A percentile compares a stretch with the other conserved stretches of the same genome.
Conservation (phyloP, 2,797 vertebrate genomes). For the Bovichtus variegatus region DNA sequence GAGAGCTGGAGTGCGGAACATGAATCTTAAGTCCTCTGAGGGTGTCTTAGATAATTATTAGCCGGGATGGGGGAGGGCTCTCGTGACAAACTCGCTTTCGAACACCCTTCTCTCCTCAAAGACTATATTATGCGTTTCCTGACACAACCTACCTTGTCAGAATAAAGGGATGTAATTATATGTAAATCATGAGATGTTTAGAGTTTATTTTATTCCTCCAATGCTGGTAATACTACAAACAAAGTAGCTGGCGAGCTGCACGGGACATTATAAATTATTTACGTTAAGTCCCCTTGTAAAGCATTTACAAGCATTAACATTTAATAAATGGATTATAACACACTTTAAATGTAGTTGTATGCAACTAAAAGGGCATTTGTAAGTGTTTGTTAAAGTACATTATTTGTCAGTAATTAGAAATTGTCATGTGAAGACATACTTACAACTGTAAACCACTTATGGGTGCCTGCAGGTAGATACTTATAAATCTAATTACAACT, state of each 20-base stretch:
- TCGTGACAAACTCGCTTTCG: not conserved
- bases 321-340: not conserved
- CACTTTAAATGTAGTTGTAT: not conserved
- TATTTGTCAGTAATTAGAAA: not conserved
- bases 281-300: not conserved
- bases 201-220: not conserved
- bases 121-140: not conserved
- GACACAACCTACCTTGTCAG: not conserved
- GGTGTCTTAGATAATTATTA: constrained; percentile 18
- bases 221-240: not conserved
- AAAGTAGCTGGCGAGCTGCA: not conserved
- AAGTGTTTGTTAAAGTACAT: not conserved
- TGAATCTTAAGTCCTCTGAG: constrained; percentile 16
- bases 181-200: not conserved
- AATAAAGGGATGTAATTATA: not conserved
- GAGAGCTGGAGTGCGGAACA: not conserved
- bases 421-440: not conserved
- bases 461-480: not conserved
- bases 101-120: not conserved
- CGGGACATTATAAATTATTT: not conserved
- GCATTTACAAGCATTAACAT: not conserved
- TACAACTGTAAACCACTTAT: no score
- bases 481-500: not conserved
- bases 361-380: not conserved
- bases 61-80: not conserved